Evolutionary conservation across 2,888 invertebrate genomes (phyloP).

Genomic region (Acrobasis consociella): DNA sequence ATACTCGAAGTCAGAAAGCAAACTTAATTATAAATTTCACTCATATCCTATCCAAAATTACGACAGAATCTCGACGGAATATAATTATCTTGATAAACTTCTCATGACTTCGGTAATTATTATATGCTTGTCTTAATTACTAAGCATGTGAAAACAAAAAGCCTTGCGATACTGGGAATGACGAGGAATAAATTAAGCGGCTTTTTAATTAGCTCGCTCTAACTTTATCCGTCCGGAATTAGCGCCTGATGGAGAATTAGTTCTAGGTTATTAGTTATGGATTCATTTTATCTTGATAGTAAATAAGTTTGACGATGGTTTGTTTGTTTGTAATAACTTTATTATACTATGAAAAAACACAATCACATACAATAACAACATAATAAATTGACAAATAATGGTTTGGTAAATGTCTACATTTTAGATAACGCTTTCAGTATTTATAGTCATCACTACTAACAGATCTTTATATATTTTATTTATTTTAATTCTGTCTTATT

Average conservation of each 20-base stretch:
- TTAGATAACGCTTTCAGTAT: too few species aligned
- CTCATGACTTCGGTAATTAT: slow-evolving; percentile 15
- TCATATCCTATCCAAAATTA: slow-evolving; percentile 4
- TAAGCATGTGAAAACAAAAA: slow-evolving; percentile 22
- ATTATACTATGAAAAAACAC: too few species aligned
- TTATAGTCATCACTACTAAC: too few species aligned
- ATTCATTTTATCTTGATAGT: neutral
- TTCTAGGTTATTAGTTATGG: neutral
- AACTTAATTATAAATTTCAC: slow-evolving; percentile 4
- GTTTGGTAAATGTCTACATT: too few species aligned
- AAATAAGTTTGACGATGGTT: neutral
- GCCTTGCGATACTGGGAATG: slow-evolving; percentile 28
- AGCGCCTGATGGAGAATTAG: neutral
- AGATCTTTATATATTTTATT: too few species aligned
- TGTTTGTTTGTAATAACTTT: too few species aligned
- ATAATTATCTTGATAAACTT: slow-evolving; percentile 19
- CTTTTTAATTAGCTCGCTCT: slow-evolving; percentile 27
- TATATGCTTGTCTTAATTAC: slow-evolving; percentile 8
- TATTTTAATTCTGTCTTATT: too few species aligned
- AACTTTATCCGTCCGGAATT: slow-evolving; percentile 5
- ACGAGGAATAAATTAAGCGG: slow-evolving; percentile 38
- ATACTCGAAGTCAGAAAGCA: neutral
- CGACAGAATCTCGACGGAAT: slow-evolving; percentile 1
- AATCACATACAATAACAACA: too few species aligned
- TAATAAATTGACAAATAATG: too few species aligned